Conservation (phyloP, 2,113 vertebrate genomes). For the Heterocephalus glaber region DNA sequence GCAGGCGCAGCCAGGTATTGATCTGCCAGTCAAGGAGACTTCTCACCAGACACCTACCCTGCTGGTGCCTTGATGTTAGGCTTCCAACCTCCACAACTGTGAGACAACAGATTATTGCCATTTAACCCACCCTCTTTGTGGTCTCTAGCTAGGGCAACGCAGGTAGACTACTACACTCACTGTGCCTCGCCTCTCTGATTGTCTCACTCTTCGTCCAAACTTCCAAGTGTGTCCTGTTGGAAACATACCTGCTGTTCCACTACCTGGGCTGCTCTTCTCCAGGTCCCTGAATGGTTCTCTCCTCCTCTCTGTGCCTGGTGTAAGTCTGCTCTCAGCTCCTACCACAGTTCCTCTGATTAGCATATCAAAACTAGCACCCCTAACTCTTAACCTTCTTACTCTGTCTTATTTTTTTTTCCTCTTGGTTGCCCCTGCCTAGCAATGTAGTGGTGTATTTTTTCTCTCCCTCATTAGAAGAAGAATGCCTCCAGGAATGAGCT, state of each 20-base stretch:
- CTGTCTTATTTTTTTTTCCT: background rate
- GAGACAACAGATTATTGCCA: background rate
- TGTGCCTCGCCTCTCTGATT: background rate
- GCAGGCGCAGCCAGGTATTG: too few species aligned
- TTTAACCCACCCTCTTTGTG: background rate
- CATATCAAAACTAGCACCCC: rapidly evolving
- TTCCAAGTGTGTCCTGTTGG: background rate
- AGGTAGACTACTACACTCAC: too few species aligned
- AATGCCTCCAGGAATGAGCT: background rate
- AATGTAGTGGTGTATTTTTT: background rate
- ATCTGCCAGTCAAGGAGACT: background rate
- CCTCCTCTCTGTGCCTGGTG: too few species aligned
- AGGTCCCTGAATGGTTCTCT: rapidly evolving
- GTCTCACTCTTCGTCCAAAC: background rate
- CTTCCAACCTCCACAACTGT: background rate
- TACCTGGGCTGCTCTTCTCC: too few species aligned
- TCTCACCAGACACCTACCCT: background rate
- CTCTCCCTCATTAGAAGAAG: background rate
- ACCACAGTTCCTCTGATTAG: too few species aligned
- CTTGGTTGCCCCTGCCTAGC: background rate
- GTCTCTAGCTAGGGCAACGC: background rate
- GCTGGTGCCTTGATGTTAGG: background rate
- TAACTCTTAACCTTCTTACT: background rate
- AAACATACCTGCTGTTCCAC: rapidly evolving
- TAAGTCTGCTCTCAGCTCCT: background rate